Percentiles rank a stretch among this genome's conserved stretches.
phyloP scores from a whole-genome alignment of 2,113 vertebrate species.

The Vanacampus margaritifer region DNA sequence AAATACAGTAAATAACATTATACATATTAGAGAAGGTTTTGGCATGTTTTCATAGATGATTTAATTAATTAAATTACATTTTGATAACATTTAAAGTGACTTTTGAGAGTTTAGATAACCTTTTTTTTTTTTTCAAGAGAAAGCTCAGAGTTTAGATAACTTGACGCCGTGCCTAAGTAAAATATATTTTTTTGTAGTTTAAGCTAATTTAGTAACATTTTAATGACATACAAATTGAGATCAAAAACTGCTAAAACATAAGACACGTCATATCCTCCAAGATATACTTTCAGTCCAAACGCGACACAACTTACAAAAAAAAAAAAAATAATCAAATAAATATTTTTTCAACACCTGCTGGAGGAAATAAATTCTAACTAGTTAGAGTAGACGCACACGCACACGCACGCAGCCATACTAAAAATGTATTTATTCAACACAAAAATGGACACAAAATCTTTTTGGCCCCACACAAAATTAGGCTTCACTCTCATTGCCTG shows the following conservation, averaged over 20 bases:
- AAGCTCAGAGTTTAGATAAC: too few relatives aligned
- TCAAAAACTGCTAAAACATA: too few relatives aligned
- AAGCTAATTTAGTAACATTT: too few relatives aligned
- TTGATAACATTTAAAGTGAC: too few relatives aligned
- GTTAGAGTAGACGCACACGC: background rate
- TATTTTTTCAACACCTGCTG: slow-evolving; percentile 38
- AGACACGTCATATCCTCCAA: too few relatives aligned
- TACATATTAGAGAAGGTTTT: too few relatives aligned
- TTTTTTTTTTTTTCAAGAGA: too few relatives aligned
- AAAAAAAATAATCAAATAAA: background rate
- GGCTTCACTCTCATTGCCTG: slow-evolving; percentile 54
- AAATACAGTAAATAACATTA: too few relatives aligned
- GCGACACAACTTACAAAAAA: background rate
- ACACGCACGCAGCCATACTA: slow-evolving; percentile 24
- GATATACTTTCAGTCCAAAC: background rate
- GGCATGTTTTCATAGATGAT: too few relatives aligned
- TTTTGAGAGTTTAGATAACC: too few relatives aligned
- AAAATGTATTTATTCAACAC: slow-evolving; percentile 67
- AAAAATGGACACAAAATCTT: slow-evolving; percentile 32
- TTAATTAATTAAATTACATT: too few relatives aligned
- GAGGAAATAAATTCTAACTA: background rate
- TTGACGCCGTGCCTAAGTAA: background rate
- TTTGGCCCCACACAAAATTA: slow-evolving; percentile 48
- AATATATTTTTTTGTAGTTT: background rate
- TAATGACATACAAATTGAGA: too few relatives aligned